phyloP scores from a whole-genome alignment of 2,888 invertebrate species.

The Bombylius major region DNA sequence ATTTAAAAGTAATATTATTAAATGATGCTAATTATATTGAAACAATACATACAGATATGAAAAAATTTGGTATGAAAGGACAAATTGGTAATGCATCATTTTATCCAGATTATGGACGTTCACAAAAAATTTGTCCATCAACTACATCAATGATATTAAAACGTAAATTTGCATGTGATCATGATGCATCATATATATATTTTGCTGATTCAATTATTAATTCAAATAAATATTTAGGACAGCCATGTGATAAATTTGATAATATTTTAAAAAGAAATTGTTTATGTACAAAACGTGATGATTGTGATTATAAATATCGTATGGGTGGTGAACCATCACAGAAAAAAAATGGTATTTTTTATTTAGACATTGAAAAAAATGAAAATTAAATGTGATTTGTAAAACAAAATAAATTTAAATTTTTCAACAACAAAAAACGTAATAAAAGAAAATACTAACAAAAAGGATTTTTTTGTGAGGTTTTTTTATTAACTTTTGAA shows the following conservation, averaged over 20 bases:
- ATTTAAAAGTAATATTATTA: conserved; percentile 25
- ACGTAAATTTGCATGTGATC: conserved; percentile 8
- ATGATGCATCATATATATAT: conserved; percentile 24
- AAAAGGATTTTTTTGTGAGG: no score
- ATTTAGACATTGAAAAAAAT: conserved; percentile 15
- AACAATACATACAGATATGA: conserved; percentile 32
- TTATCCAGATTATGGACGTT: conserved; percentile 34
- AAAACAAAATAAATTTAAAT: no score
- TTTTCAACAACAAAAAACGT: no score
- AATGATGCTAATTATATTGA: conserved; percentile 35
- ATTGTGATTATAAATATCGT: conserved; percentile 10
- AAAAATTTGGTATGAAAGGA: conserved; percentile 27
- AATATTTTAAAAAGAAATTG: neutral
- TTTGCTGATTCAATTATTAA: conserved; percentile 12
- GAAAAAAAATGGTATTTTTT: conserved; percentile 30
- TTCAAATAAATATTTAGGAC: conserved; percentile 4
- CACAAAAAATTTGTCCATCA: conserved; percentile 27
- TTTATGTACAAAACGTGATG: neutral
- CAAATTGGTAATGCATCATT: conserved; percentile 35
- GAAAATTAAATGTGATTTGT: no score
- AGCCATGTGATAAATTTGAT: conserved; percentile 1
- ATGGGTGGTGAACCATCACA: conserved; percentile 36
- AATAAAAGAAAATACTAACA: no score
- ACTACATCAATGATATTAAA: no score
- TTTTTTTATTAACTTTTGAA: no score